phyloP scores from a whole-genome alignment of 2,888 invertebrate genomes.

The Drosophila phalerata region DNA sequence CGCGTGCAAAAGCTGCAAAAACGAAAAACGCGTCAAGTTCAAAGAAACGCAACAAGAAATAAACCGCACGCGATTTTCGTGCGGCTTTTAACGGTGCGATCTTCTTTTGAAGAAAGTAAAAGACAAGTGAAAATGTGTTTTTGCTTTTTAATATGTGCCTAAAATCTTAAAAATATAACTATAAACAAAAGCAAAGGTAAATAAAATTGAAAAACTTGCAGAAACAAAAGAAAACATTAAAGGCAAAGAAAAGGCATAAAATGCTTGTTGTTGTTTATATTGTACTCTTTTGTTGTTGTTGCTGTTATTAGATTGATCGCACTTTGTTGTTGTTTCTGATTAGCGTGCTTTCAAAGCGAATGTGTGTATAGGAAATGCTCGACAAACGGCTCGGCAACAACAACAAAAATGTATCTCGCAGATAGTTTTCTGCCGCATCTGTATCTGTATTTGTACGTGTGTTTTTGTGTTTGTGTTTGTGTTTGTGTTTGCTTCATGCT shows the following conservation, averaged over 20 bases:
- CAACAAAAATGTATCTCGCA: conserved; percentile 52
- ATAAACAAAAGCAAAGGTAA: conserved; percentile 40
- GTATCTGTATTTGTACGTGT: background rate
- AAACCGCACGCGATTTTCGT: conserved; percentile 51
- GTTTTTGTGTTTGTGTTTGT: conserved; percentile 12
- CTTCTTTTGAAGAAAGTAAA: conserved; percentile 34
- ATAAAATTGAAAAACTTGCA: conserved; percentile 20
- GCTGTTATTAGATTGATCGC: conserved; percentile 53
- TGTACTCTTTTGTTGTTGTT: conserved; percentile 25
- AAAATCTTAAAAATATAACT: conserved; percentile 12
- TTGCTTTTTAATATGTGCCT: conserved; percentile 20
- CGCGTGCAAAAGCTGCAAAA: conserved; percentile 71
- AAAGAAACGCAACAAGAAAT: conserved; percentile 11
- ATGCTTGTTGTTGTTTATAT: conserved; percentile 43
- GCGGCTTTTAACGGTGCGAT: conserved; percentile 52
- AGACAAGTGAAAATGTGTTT: conserved; percentile 23
- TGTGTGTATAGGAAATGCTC: conserved; percentile 54
- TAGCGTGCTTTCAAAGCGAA: conserved; percentile 14
- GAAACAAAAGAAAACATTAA: conserved; percentile 11
- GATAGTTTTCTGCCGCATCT: conserved; percentile 46
- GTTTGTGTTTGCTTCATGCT: conserved; percentile 58
- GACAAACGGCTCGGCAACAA: conserved; percentile 42
- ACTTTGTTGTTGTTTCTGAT: conserved; percentile 14
- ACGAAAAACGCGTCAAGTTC: background rate
- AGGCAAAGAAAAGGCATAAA: conserved; percentile 47